Base-by-base conservation (phyloP, 1,140 invertebrate species). In the Leptinotarsa texana region DNA sequence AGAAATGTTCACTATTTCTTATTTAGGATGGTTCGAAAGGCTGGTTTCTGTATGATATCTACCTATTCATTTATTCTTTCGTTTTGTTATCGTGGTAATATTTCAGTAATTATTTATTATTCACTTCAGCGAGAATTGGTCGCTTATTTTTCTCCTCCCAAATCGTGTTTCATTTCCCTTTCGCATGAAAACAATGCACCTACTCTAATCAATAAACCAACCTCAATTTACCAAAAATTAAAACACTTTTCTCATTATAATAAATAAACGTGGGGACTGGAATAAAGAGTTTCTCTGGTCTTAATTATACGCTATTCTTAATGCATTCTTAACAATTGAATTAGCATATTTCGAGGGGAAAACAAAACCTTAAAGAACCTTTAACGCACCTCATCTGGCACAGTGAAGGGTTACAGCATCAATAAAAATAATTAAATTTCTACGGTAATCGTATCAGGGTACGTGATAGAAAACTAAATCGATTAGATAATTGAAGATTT, bases 391-490 rank as follows among this genome's bases (percentile, higher is more conserved):
- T 65, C 63, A 65, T 5, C 63, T 22, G 17, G 63, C 24, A 27
- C 21, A 15, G 17, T 15, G 21, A 65, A 65, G 24, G 63, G 63
- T 21, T 65, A 24, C 8, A 11, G 63, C 21, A 18, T 21, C 63
- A 24, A 65, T 65, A 65, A 65, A 65, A 65, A 27, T 65, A 65
- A 65, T 65, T 65, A 65, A 65, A 65, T 65, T 65, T 27, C 63
- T 5, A 24, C 24, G 11, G 27, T 65, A 27, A 65, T 65, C 63
- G 21, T 0, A 21, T 27, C 3, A 65, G 63, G 63, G 18, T 65
- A 27, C 21, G 63, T 65, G 24, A 21, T 22, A 15, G 21, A 27
- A 22, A 65, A 65, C 13, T 24, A 24, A 65, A 24, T 65, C 24
- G 24, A 11, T 65, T 62, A 13, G 11, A 27, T 22, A 65, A 65